These are phyloP conservation scores for Ciconia stormi DNA, from an alignment of 2,113 vertebrate genomes.

Conservation along the genomic window DNA sequence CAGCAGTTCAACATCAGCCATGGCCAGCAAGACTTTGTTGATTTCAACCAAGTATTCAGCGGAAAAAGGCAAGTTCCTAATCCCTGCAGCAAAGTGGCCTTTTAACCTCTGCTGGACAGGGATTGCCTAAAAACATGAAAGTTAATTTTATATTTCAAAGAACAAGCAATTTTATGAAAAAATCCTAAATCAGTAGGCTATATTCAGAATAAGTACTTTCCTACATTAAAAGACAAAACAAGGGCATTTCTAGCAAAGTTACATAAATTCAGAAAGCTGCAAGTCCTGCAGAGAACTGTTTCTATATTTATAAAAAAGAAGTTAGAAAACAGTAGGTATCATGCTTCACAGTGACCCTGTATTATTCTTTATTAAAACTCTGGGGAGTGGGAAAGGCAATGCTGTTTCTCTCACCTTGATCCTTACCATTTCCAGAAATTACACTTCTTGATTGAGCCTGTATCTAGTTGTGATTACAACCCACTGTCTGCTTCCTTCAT, in stretches of 20 bases:
- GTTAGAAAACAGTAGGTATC: neutral
- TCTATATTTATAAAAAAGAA: neutral
- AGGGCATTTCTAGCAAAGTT: neutral
- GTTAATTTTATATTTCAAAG: neutral
- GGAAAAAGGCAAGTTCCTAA: constrained; percentile 66
- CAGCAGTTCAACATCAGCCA: constrained; percentile 89
- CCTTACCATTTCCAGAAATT: neutral
- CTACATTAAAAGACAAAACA: neutral
- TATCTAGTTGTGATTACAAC: neutral
- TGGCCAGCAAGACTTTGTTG: constrained; percentile 87
- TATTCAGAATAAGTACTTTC: neutral
- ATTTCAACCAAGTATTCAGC: constrained; percentile 89
- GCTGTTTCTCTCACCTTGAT: neutral
- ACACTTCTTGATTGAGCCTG: neutral
- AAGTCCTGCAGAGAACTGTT: neutral
- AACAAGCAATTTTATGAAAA: neutral
- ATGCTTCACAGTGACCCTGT: neutral
- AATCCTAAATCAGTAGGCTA: neutral
- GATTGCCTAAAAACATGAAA: constrained; percentile 39
- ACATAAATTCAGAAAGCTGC: neutral
- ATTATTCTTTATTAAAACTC: neutral
- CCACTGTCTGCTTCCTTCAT: neutral
- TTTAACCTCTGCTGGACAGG: constrained; percentile 56
- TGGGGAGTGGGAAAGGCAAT: neutral
- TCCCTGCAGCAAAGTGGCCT: constrained; percentile 11